phyloP scores from a whole-genome alignment of 2,797 vertebrate genomes.

The Ceryle rudis region DNA sequence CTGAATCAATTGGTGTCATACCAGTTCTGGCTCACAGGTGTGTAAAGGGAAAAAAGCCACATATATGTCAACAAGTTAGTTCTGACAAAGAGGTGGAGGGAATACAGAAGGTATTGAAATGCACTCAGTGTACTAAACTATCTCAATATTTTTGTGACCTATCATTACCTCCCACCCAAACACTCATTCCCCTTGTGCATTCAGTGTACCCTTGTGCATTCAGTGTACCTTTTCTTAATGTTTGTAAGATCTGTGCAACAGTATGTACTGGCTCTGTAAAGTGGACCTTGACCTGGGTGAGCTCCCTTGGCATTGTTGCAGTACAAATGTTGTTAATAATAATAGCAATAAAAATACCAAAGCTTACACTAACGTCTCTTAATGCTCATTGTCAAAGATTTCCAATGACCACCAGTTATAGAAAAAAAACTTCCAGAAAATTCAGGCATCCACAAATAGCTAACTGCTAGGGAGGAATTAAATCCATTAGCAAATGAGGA shows the following conservation, averaged over 20 bases:
- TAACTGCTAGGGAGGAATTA: neutral
- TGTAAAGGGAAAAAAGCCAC: neutral
- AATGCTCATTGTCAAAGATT: neutral
- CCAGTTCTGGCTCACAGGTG: neutral
- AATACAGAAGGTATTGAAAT: neutral
- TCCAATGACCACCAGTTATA: neutral
- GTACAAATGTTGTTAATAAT: neutral
- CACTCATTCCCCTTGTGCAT: neutral
- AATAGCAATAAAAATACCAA: neutral
- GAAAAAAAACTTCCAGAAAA: neutral
- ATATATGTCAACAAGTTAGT: neutral
- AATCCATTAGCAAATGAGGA: constrained; percentile 1
- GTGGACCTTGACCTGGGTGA: neutral
- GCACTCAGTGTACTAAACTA: neutral
- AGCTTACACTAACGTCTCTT: neutral
- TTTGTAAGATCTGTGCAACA: neutral
- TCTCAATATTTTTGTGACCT: neutral
- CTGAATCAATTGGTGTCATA: neutral
- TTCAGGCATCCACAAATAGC: neutral
- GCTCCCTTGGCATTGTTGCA: neutral
- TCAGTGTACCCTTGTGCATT: neutral
- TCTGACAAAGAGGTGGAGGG: neutral
- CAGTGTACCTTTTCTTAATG: neutral
- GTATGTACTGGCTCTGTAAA: neutral
- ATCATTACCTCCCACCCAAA: neutral